Evolutionary conservation across 2,797 vertebrate genomes (phyloP).

Genomic region (Phrynocephalus guinanensis): DNA sequence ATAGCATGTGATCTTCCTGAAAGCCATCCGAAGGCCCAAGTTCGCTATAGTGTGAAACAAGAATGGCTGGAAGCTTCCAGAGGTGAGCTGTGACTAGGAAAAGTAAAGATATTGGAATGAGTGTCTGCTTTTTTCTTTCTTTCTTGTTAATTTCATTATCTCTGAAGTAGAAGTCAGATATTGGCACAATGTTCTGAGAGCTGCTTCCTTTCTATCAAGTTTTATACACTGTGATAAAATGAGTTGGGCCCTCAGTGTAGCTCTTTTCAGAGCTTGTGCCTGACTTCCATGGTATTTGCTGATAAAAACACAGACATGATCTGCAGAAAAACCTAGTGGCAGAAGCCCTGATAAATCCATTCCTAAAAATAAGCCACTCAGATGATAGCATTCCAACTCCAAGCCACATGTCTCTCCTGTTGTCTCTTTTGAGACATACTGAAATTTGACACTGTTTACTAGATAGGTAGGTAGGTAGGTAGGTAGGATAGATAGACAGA

Average conservation of each 20-base stretch:
- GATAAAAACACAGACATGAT: not conserved
- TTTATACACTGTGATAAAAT: too few species aligned
- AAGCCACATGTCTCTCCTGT: not conserved
- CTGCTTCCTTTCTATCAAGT: too few species aligned
- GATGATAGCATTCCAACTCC: not conserved
- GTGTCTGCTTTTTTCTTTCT: conserved; percentile 48
- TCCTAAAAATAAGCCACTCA: not conserved
- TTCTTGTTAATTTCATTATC: not conserved
- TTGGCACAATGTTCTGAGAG: too few species aligned
- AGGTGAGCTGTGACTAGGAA: conserved; percentile 78
- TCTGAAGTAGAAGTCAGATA: too few species aligned
- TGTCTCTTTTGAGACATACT: not conserved
- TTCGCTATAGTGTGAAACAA: conserved; percentile 97
- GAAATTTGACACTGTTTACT: conserved; percentile 1
- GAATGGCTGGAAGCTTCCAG: conserved; percentile 97
- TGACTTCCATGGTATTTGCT: not conserved
- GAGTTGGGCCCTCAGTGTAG: not conserved
- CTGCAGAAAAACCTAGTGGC: not conserved
- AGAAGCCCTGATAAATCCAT: not conserved
- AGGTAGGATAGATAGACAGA: too few species aligned
- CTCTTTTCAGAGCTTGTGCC: not conserved
- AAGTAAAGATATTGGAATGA: not conserved
- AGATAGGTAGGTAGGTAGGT: too few species aligned
- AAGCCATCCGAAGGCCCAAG: conserved; percentile 97
- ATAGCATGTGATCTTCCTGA: conserved; percentile 96